Percentiles rank a stretch among this genome's conserved stretches.
Conservation (phyloP, 92 coral and sea anemone species). For the Virgularia gustaviana region DNA sequence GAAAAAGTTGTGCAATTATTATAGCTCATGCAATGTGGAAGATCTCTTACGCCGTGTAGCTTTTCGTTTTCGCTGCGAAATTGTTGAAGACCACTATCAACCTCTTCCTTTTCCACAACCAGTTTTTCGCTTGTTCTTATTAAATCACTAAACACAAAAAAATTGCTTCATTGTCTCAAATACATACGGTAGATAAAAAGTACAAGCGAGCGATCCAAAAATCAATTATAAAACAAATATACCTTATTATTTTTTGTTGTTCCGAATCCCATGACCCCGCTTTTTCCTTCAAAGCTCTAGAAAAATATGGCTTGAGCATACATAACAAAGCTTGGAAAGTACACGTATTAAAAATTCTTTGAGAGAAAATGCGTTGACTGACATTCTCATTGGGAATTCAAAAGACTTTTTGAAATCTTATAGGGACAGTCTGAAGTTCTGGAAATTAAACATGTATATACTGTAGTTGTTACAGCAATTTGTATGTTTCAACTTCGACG, state of each 20-base stretch:
- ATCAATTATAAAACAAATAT: not conserved
- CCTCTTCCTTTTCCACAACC: conserved; percentile 2
- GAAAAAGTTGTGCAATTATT: not conserved
- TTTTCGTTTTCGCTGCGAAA: conserved; percentile 21
- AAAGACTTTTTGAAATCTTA: too few species aligned
- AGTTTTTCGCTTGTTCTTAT: conserved; percentile 1
- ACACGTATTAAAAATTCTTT: too few species aligned
- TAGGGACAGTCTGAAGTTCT: too few species aligned
- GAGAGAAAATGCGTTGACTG: too few species aligned
- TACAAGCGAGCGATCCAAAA: not conserved
- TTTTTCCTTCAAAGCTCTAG: conserved; percentile 62
- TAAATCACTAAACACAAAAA: conserved; percentile 8
- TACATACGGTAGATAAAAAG: not conserved
- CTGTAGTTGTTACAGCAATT: too few species aligned
- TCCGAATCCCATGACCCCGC: conserved; percentile 65
- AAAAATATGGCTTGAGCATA: conserved; percentile 1
- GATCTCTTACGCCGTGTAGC: conserved; percentile 5
- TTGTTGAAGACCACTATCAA: not conserved
- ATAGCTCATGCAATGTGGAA: not conserved
- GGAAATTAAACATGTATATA: too few species aligned
- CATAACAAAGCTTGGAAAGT: too few species aligned
- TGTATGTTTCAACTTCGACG: too few species aligned
- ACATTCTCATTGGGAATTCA: too few species aligned
- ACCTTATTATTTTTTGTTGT: conserved; percentile 68
- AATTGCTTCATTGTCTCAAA: not conserved